Base-by-base conservation (phyloP, 2,113 vertebrate species). In the Zosterops japonicus region DNA sequence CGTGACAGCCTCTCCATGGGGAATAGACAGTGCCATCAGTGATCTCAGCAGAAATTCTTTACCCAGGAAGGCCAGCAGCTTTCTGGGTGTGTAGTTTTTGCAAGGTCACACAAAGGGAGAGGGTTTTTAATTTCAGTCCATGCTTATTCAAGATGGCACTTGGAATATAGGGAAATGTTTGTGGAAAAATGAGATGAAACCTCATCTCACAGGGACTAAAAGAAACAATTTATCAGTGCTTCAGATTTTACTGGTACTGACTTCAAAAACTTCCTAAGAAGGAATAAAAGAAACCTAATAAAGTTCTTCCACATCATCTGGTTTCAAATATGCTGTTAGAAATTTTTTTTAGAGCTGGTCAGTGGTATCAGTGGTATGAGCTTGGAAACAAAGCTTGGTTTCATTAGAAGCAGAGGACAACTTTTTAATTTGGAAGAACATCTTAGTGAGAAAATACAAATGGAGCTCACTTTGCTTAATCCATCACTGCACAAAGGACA, bases 81-180 rank as follows among this genome's bases (percentile, higher is more conserved):
- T 83, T 47, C 59, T 57, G 60, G n/a, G 11, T 22, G 15, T 27
- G 24, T 1, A 50, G 46, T 23, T 93, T 83, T 60, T 65, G 35
- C n/a, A 78, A 81, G 39, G 56, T 88, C 93, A 94, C 31, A 88
- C 59, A 86, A 86, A 96, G 57, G 61, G 53, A 91, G 36, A 55
- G 3, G n/a, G 61, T 28, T 72, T 92, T 69, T 83, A n/a, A 59
- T 93, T 96, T 93, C 85, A 94, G 41, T 6, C 15, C 20, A 18
- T 29, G 65, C 50, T 84, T 92, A 77, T 65, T 70, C 75, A 83
- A 44, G 33, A 86, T 63, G 76, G 68, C 7, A 89, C 42, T 35
- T 81, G 46, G 39, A 92, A 85, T 50, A 63, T 53, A 74, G 72
- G 63, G 16, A 90, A 72, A 42, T 56, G 27, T 19, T 29, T 53